A percentile compares a stretch with the other conserved stretches of the same genome.
Conservation (phyloP, 2,888 invertebrate species). For the Cantharis nigra region DNA sequence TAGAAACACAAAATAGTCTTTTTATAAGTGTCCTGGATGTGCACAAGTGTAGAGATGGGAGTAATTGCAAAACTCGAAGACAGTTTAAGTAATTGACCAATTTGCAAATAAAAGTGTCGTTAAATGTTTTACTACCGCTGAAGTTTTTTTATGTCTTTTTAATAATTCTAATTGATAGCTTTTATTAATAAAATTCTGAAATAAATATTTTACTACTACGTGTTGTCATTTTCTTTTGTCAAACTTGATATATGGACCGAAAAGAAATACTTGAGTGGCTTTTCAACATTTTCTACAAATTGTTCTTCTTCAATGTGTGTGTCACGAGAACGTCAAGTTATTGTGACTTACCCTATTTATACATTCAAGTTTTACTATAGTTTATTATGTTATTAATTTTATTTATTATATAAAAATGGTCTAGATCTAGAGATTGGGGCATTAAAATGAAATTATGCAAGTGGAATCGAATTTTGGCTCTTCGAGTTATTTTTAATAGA, state of each 20-base stretch:
- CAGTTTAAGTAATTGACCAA: neutral
- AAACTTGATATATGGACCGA: slow-evolving; percentile 41
- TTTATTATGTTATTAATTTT: too few relatives aligned
- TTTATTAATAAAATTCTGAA: slow-evolving; percentile 13
- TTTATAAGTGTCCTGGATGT: slow-evolving; percentile 47
- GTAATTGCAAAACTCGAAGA: slow-evolving; percentile 9
- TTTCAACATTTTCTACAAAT: slow-evolving; percentile 34
- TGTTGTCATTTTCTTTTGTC: slow-evolving; percentile 39
- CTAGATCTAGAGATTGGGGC: too few relatives aligned
- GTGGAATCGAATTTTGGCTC: neutral
- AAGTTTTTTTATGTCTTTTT: neutral
- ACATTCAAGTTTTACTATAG: neutral
- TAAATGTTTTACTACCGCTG: neutral
- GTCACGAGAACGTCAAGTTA: neutral
- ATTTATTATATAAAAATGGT: too few relatives aligned
- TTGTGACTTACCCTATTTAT: neutral
- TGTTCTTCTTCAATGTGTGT: slow-evolving; percentile 21
- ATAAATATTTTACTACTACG: slow-evolving; percentile 21
- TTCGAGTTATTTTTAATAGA: neutral
- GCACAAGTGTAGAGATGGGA: slow-evolving; percentile 35
- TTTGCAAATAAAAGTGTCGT: neutral
- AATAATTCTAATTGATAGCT: slow-evolving; percentile 13
- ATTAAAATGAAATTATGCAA: neutral
- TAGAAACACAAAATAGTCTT: slow-evolving; percentile 13
- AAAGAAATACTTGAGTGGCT: slow-evolving; percentile 40